Evolutionary conservation across 2,797 vertebrate species (phyloP), one percentile per base, ranked within the genome.

Genomic region (Brotula barbata): DNA sequence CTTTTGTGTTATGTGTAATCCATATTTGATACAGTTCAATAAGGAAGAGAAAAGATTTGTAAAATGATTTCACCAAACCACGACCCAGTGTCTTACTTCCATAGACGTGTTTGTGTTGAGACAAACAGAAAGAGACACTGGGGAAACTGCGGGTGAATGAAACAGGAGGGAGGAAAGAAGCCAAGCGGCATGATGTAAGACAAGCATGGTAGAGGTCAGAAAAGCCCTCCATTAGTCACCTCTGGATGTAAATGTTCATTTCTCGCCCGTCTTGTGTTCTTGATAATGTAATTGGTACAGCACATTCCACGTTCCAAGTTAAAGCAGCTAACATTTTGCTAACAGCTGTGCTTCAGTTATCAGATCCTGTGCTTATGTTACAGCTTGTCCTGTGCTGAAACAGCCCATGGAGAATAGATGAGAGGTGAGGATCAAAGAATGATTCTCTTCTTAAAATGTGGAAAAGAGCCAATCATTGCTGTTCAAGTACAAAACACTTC

Each of bases 251-350:
- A 17, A 41, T 58, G 57, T 37, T 60, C 21, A 28, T 44, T 33
- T 16, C n/a, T 7, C 23, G 58, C 53, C 15, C 17, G 50, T 54
- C 17, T 36, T 15, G 1, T 21, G 36, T 21, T 21, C 16, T 10
- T 37, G 14, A 65, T 40, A 45, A 58, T 55, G 22, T 19, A 36
- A 56, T 39, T 22, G 2, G 25, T 11, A 45, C 43, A 45, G 37
- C 25, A n/a, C 42, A 47, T 65, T n/a, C n/a, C n/a, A n/a, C n/a
- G n/a, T 54, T 68, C 46, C 45, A 17, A 41, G 49, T 67, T 47
- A 42, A 40, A 58, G 56, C 52, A 1, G 37, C 40, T 53, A n/a
- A n/a, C 20, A 37, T 62, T 16, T 59, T 7, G 37, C 44, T 61
- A 34, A 37, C 46, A 44, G 43, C n/a, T 10, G 11, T 13, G 13